A percentile compares a stretch with the other conserved stretches of the same genome.
phyloP scores from a whole-genome alignment of 2,888 invertebrate species.

The Watsonalla binaria region DNA sequence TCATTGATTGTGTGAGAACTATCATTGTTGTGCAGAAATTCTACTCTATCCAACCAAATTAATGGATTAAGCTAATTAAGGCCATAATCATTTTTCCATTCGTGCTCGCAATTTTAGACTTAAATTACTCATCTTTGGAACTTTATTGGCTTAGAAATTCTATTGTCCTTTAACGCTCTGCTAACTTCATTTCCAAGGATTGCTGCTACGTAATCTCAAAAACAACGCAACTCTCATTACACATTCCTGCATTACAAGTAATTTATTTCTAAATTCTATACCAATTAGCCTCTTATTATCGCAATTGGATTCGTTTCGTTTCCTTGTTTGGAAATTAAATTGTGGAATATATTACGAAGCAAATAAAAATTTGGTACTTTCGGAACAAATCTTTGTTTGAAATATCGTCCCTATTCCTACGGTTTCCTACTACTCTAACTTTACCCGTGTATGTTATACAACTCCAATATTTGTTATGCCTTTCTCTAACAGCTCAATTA shows the following conservation, averaged over 20 bases:
- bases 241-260: conserved; percentile 11
- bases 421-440: too few species aligned
- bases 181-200: conserved; percentile 53
- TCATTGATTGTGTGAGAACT: too few species aligned
- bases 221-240: conserved; percentile 42
- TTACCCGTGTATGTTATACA: too few species aligned
- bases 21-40: too few species aligned
- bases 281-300: background rate
- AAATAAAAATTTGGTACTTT: background rate
- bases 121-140: conserved; percentile 9
- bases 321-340: background rate
- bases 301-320: background rate
- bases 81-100: background rate
- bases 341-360: too few species aligned
- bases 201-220: conserved; percentile 41
- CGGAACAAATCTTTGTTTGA: background rate
- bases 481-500: background rate
- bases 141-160: conserved; percentile 22
- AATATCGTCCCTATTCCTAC: background rate
- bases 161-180: conserved; percentile 61
- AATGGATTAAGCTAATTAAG: background rate
- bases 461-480: background rate
- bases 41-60: too few species aligned
- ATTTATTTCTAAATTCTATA: background rate
- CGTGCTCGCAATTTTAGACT: background rate